Conservation (phyloP, 2,113 vertebrate genomes). For the Talpa occidentalis region DNA sequence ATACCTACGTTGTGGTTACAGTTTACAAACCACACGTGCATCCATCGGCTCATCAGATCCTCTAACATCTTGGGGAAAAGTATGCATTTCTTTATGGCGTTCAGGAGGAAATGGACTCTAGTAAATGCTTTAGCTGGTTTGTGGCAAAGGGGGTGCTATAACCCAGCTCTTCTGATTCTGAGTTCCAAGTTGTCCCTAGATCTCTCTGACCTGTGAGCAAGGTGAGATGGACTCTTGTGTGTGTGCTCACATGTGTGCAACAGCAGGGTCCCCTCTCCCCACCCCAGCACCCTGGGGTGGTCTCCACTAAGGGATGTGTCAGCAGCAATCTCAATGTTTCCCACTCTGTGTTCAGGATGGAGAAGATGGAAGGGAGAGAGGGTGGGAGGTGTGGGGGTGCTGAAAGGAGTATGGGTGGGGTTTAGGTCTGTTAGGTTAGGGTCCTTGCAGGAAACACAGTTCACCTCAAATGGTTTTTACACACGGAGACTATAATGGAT, state of each 20-base stretch:
- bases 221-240: background rate
- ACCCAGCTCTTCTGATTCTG: background rate
- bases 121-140: slow-evolving; percentile 12
- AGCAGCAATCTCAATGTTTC: background rate
- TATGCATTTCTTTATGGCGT: background rate
- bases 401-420: background rate
- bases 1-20: background rate
- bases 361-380: background rate
- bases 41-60: background rate
- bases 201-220: background rate
- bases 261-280: background rate
- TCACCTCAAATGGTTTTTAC: background rate
- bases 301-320: background rate
- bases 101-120: background rate
- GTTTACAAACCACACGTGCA: background rate
- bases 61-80: background rate
- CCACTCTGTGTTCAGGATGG: background rate
- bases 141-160: slow-evolving; percentile 29
- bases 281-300: background rate
- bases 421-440: background rate
- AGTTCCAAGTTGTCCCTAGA: background rate
- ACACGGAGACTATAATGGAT: background rate
- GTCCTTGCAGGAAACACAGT: background rate
- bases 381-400: rapidly evolving
- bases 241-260: background rate